Evolutionary conservation across 2,113 vertebrate genomes (phyloP).

Genomic region (Bubo blakistoni): DNA sequence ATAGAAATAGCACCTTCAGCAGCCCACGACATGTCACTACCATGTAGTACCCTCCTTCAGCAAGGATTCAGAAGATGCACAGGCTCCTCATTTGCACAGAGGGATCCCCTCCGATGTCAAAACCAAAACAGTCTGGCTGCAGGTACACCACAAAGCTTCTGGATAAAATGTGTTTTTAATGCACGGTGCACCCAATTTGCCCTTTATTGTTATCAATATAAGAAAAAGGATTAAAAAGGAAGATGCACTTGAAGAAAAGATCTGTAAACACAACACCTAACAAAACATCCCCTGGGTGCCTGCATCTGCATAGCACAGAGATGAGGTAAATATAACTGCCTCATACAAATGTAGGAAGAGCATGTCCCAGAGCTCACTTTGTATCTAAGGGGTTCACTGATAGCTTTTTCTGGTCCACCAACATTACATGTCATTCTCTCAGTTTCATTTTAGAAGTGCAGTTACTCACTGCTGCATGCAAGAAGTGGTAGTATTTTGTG

Average conservation of each 20-base stretch:
- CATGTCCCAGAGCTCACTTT: neutral
- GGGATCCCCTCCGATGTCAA: neutral
- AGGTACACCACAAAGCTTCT: neutral
- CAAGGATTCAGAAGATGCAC: neutral
- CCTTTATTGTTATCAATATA: neutral
- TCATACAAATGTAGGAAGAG: neutral
- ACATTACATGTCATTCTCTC: neutral
- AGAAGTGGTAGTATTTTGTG: neutral
- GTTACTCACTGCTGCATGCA: neutral
- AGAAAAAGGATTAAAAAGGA: neutral
- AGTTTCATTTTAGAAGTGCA: neutral
- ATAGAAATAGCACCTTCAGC: neutral
- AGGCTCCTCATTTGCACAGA: neutral
- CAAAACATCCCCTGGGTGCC: neutral
- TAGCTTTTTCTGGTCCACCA: neutral
- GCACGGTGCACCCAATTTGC: neutral
- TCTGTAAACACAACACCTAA: neutral
- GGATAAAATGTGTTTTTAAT: neutral
- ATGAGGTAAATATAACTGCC: neutral
- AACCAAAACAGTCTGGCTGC: neutral
- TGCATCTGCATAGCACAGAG: neutral
- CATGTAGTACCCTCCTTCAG: fast-evolving
- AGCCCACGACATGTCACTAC: neutral
- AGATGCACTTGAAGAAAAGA: neutral
- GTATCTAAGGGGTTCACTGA: neutral